Evolutionary conservation across 2,797 vertebrate species (phyloP), one percentile per base, ranked within the genome.

Genomic region (Lithobates sylvaticus): DNA sequence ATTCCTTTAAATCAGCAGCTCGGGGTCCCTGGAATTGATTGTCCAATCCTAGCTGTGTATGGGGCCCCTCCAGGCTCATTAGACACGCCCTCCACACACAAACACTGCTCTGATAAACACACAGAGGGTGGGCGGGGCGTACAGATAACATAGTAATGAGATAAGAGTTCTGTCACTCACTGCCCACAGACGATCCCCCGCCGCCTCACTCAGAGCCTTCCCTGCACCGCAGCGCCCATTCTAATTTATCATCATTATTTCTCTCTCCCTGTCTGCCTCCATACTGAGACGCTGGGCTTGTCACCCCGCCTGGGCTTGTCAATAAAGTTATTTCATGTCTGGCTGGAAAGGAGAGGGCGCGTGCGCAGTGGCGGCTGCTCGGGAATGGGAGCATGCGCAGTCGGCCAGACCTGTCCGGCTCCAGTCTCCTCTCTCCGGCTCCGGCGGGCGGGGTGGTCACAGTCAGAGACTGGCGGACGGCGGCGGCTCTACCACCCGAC

Each of bases 311-410:
- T 54, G 78, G 44, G 2, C 23, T 10, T 76, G 29, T 10, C 10
- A 70, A 84, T 84, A 84, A 84, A 84, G 82, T 77, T 84, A 70
- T 84, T 77, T 54, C 64, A 34, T 80, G 78, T 80, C 78, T 80
- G 78, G 78, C 78, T 70, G 65, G 67, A 29, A 18, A 47, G 67
- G 9, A 21, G 9, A n/a, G 26, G 27, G 78, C 78, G 78, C 78
- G 54, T 80, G 78, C 67, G 78, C 78, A 7, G 3, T 15, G n/a
- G 61, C 5, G 26, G n/a, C 76, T 15, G 21, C 7, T 0, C 23
- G 7, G 61, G 8, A 16, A 9, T 0, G 42, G 8, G 75, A 42
- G 75, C 75, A 61, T 29, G 75, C 75, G 75, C 75, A 32, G 15
- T 61, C 2, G 10, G 12, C n/a, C 61, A 26, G n/a, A 65, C 61